Conservation (phyloP, 2,797 vertebrate species). For the Sebastes goodei region DNA sequence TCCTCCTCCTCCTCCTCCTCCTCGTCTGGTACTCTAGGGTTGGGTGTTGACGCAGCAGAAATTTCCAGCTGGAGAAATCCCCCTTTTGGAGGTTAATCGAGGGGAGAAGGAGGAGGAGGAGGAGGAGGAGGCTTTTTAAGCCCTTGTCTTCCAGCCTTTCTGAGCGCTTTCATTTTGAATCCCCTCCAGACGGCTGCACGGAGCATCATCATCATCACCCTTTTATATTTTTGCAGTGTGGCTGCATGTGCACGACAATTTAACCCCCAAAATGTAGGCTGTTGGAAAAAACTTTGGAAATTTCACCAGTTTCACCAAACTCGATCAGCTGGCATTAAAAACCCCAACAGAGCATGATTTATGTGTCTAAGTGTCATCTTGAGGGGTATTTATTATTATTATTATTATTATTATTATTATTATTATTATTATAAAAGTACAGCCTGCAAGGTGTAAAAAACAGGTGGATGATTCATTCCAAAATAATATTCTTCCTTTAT, state of each 20-base stretch:
- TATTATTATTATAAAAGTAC: conserved; percentile 1
- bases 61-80: conserved; percentile 94
- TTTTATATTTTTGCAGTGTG: conserved; percentile 11
- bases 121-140: conserved; percentile 74
- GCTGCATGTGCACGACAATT: conserved; percentile 38
- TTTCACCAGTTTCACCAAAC: conserved; percentile 34
- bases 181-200: conserved; percentile 54
- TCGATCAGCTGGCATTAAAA: conserved; percentile 13
- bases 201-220: conserved; percentile 59
- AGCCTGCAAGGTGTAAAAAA: neutral
- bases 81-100: conserved; percentile 86
- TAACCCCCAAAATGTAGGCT: neutral
- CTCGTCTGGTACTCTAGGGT: conserved; percentile 76
- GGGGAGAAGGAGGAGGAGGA: conserved; percentile 70
- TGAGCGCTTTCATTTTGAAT: conserved; percentile 73
- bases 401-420: neutral
- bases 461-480: neutral
- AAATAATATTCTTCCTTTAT: neutral
- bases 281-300: conserved; percentile 67
- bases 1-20: conserved; percentile 7
- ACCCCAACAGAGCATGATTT: neutral
- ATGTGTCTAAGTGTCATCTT: conserved; percentile 1
- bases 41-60: conserved; percentile 96
- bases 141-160: conserved; percentile 64
- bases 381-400: neutral